Conservation (phyloP, 2,113 vertebrate species). For the Pundamilia nyererei region DNA sequence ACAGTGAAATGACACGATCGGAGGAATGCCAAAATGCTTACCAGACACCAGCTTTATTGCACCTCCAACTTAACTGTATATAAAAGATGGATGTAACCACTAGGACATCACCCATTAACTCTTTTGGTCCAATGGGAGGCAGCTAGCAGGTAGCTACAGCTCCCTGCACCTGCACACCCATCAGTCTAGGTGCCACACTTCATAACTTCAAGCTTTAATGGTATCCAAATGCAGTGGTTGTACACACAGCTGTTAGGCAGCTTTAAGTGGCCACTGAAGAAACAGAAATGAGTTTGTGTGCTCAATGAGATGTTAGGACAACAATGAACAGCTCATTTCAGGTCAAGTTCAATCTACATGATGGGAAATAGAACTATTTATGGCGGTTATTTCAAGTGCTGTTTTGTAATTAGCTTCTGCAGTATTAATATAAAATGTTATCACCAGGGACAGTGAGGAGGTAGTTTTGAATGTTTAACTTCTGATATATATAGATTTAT, state of each 20-base stretch:
- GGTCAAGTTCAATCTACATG: neutral
- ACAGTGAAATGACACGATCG: neutral
- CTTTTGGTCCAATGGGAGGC: neutral
- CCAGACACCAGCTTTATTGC: neutral
- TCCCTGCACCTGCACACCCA: neutral
- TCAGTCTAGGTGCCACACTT: neutral
- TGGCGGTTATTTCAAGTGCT: neutral
- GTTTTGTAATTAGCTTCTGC: neutral
- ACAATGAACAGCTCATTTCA: neutral
- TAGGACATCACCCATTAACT: neutral
- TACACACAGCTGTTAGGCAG: neutral
- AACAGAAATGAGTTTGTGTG: neutral
- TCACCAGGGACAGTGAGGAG: neutral
- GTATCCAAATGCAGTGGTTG: neutral
- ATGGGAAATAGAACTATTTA: neutral
- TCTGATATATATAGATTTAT: neutral
- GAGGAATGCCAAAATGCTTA: neutral
- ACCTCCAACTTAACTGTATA: neutral
- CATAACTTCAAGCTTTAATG: neutral
- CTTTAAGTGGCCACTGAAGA: neutral
- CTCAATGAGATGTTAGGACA: neutral
- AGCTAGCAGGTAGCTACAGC: neutral
- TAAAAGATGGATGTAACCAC: neutral
- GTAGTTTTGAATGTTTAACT: neutral
- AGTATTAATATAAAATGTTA: neutral